A percentile compares a stretch with the other conserved stretches of the same genome.
Conservation (phyloP, 2,888 invertebrate species). For the Tineola bisselliella region DNA sequence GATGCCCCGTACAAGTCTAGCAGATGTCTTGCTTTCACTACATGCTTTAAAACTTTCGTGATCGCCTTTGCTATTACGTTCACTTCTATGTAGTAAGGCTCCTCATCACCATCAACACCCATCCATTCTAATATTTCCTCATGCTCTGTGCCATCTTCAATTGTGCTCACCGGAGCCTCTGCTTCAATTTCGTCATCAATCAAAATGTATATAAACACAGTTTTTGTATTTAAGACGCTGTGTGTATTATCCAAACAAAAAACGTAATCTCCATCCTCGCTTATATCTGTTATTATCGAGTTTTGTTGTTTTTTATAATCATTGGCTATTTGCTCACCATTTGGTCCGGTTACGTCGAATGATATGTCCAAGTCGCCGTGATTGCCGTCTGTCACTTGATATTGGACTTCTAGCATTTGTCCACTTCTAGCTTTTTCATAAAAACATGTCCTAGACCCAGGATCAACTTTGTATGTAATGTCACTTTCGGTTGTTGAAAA, state of each 20-base stretch:
- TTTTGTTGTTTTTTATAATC: slow-evolving; percentile 78
- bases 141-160: slow-evolving; percentile 32
- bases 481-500: slow-evolving; percentile 38
- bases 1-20: slow-evolving; percentile 75
- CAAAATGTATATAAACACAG: slow-evolving; percentile 80
- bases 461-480: slow-evolving; percentile 45
- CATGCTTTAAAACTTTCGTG: slow-evolving; percentile 69
- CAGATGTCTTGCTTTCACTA: slow-evolving; percentile 71
- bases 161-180: slow-evolving; percentile 26
- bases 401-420: slow-evolving; percentile 47
- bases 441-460: slow-evolving; percentile 45
- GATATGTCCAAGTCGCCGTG: slow-evolving; percentile 86
- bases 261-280: slow-evolving; percentile 76
- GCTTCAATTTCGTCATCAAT: slow-evolving; percentile 61
- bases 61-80: slow-evolving; percentile 71
- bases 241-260: slow-evolving; percentile 90
- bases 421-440: slow-evolving; percentile 43
- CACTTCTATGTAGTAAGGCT: slow-evolving; percentile 46
- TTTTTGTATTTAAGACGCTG: slow-evolving; percentile 81
- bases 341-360: slow-evolving; percentile 75
- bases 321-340: slow-evolving; percentile 65
- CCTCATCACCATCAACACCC: slow-evolving; percentile 32
- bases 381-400: slow-evolving; percentile 81
- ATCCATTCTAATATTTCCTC: slow-evolving; percentile 45
- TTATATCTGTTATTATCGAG: slow-evolving; percentile 70